Evolutionary conservation across 2,888 invertebrate genomes (phyloP).

Genomic region (Lithophane leautieri): DNA sequence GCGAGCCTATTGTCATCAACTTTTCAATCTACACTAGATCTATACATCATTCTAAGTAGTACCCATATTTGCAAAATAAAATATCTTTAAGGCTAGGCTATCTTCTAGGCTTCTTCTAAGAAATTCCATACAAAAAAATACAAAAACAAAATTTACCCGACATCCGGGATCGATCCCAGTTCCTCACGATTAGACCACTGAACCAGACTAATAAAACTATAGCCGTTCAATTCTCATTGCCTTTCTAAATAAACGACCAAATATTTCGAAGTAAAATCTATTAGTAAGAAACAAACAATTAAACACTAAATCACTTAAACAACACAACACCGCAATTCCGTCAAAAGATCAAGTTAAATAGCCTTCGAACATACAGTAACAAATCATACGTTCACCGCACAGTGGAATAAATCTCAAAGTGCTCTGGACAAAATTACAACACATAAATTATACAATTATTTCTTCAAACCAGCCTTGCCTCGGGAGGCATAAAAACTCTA

Average conservation of each 20-base stretch:
- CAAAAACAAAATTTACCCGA: neutral
- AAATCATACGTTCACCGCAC: slow-evolving; percentile 72
- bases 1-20: neutral
- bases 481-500: slow-evolving; percentile 77
- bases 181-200: neutral
- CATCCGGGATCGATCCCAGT: neutral
- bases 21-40: too few relatives aligned
- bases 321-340: slow-evolving; percentile 56
- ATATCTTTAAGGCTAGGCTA: too few relatives aligned
- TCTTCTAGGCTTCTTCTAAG: neutral
- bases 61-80: too few relatives aligned
- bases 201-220: neutral
- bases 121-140: neutral
- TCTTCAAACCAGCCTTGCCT: slow-evolving; percentile 62
- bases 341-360: slow-evolving; percentile 58
- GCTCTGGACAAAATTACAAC: slow-evolving; percentile 78
- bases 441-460: slow-evolving; percentile 83
- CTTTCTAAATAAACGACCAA: slow-evolving; percentile 20
- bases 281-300: slow-evolving; percentile 56
- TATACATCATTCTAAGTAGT: too few relatives aligned
- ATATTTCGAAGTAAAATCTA: slow-evolving; percentile 49
- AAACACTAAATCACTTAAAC: slow-evolving; percentile 60
- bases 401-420: slow-evolving; percentile 69
- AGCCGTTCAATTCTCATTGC: neutral
- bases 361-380: slow-evolving; percentile 64